These are phyloP conservation scores for Drosophila biarmipes DNA, from an alignment of 1,140 invertebrate species.

Conservation along the genomic window DNA sequence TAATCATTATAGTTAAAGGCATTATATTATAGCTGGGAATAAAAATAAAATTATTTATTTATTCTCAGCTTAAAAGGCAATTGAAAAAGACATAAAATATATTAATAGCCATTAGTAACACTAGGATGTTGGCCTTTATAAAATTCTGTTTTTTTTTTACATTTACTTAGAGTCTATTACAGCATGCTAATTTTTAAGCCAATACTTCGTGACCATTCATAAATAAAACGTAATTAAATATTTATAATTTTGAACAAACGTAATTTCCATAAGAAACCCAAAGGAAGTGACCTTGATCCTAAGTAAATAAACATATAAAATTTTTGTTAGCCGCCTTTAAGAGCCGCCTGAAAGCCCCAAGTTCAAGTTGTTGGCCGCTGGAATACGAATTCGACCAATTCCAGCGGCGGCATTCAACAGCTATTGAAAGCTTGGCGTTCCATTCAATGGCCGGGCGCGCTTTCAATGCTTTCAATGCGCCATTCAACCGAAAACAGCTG, in stretches of 20 bases:
- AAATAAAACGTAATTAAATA: too few species aligned
- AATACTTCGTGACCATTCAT: too few species aligned
- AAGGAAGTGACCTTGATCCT: neutral
- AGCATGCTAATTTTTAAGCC: too few species aligned
- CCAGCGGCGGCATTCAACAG: slow-evolving; percentile 60
- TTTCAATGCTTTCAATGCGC: slow-evolving; percentile 62
- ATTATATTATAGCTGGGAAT: neutral
- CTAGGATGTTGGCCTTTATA: too few species aligned
- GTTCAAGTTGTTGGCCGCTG: slow-evolving; percentile 56
- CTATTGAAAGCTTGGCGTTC: slow-evolving; percentile 60
- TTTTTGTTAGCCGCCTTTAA: neutral
- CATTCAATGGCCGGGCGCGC: slow-evolving; percentile 38
- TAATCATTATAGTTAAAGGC: neutral
- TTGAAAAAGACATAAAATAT: too few species aligned
- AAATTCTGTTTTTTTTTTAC: too few species aligned
- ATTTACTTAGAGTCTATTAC: too few species aligned
- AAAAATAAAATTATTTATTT: too few species aligned
- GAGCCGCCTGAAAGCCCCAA: slow-evolving; percentile 12
- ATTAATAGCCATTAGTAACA: too few species aligned
- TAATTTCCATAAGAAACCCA: neutral
- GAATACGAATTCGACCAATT: slow-evolving; percentile 39
- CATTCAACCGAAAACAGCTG: slow-evolving; percentile 72
- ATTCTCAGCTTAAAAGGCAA: too few species aligned
- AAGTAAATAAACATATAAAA: slow-evolving; percentile 5
- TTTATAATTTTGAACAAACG: too few species aligned